Base-by-base conservation (phyloP, 2,113 vertebrate genomes). In the Oriolus oriolus region DNA sequence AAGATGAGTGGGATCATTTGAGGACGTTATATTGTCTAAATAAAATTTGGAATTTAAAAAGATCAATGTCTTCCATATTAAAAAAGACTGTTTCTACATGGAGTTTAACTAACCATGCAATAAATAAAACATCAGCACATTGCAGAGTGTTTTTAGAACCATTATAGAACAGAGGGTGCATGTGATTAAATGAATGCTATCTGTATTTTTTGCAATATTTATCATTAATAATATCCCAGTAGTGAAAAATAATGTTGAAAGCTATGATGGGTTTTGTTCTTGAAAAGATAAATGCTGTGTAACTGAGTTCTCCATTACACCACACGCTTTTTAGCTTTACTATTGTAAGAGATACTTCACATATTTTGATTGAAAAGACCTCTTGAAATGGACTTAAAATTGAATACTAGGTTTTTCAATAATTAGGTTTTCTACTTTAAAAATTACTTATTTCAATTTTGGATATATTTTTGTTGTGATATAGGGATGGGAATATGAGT, bases 401-500 rank as follows among this genome's bases (percentile, higher is more conserved):
- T 59, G 10, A 90, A 88, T 22, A 76, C 2, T 47, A 61, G 13
- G 3, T 50, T 53, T 10, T 50, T 63, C 10, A 70, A 35, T 54
- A 77, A 84, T 39, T 73, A 42, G 3, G 8, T 49, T 42, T 84
- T 75, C 1, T 56, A 49, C 11, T 64, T 79, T 20, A 52, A 83
- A 54, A 79, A 20, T 3, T 13, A 10, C 13, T 1, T 57, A 52
- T 89, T 77, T 88, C 6, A 37, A 2, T 60, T 53, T n/a, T 64
- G 9, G 45, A 53, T 35, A 2, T 20, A 26, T 64, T 73, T 76
- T 85, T 75, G 3, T 83, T 73, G 3, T 80, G 17, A 54, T 57
- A 35, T 10, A 83, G 12, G 8, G 6, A 60, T 1, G 2, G 4
- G 6, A 73, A 90, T 83, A 69, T 1, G 1, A 71, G 1, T 39